Evolutionary conservation across 2,888 invertebrate genomes (phyloP), one percentile per base, ranked within the genome.

Genomic region (Abrostola tripartita): DNA sequence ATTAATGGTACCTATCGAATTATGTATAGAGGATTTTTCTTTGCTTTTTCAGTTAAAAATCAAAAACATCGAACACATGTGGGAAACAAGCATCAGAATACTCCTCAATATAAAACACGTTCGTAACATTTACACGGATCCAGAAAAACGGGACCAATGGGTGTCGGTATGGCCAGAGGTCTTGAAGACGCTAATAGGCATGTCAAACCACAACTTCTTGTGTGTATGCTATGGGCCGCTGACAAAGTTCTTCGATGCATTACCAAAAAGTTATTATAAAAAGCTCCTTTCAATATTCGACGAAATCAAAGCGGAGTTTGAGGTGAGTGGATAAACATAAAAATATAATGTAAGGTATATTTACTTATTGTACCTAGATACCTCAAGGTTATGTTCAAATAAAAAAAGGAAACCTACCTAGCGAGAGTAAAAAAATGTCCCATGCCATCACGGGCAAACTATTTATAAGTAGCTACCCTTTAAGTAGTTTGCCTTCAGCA

Each of bases 171-270:
- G 96, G 90, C 93, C 95, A 0, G 96, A 96, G 88, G 89, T 97
- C 0, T 82, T 97, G 0, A 97, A 96, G 82, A 96, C 95, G 79
- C 59, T 96, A 14, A 88, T 95, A 4, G 95, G 96, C n/a, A 81
- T 93, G 61, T 97, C 97, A 0, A 90, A 96, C 7, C 96, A 97
- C 80, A 96, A 96, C n/a, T 91, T 97, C 24, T 95, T 96, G 0
- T 95, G 96, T 37, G 94, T 97, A 0, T 85, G 91, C 0, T 96
- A 97, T 56, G 96, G 96, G 0, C 95, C 97, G 2, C 63, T 96
- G 62, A 95, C 96, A 79, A 96, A 95, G 81, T 91, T 96, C 68
- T 95, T 95, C 79, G 95, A 96, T 76, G 91, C 95, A 35, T 87
- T 96, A 67, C 96, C 96, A 64, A 93, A 95, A 79, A 94, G 94